Base-by-base conservation (phyloP, 2,797 vertebrate species). In the Petrocephalus schoutedeni region DNA sequence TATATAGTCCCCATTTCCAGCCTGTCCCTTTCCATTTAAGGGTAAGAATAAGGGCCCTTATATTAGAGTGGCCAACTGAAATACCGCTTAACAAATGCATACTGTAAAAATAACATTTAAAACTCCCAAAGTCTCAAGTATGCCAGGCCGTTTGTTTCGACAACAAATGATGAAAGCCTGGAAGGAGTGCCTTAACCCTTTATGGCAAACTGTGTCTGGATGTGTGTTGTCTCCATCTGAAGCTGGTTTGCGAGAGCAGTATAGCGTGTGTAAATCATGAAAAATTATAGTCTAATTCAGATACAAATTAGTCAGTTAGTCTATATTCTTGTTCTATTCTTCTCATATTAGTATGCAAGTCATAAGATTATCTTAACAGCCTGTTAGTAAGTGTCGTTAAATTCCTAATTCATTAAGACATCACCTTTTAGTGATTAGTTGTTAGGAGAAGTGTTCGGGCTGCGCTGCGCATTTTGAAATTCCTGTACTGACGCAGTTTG, bases 11-110 rank as follows among this genome's bases (percentile, higher is more conserved):
- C 28, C 19, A 28, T 87, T 80, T 58, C 36, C 41, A 87, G 67
- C 54, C 53, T 8, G 67, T 87, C 8, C 74, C 51, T 21, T 77
- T 56, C 87, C 87, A 87, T 87, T 57, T 80, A 82, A 87, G 53
- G 67, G 51, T 32, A 80, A 87, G 74, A 80, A 32, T 82, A 36
- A 58, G 49, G 6, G 5, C 23, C 51, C 86, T 86, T 86, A 36
- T 57, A 86, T 59, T 59, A 58, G 84, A 4, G 32, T 36, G 28
- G 84, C 32, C 56, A 21, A 59, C 54, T 86, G 56, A 86, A 56
- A 53, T 53, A 19, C 32, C 10, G 2, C 36, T 87, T 45, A 86
- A 67, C 85, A 58, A 86, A 86, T 86, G 80, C 9, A 54, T 54
- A 28, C 23, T 41, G 53, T 86, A 86, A 58, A 86, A 56, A 86